Base-by-base conservation (phyloP, 2,888 invertebrate genomes). In the Dendrolimus pini region DNA sequence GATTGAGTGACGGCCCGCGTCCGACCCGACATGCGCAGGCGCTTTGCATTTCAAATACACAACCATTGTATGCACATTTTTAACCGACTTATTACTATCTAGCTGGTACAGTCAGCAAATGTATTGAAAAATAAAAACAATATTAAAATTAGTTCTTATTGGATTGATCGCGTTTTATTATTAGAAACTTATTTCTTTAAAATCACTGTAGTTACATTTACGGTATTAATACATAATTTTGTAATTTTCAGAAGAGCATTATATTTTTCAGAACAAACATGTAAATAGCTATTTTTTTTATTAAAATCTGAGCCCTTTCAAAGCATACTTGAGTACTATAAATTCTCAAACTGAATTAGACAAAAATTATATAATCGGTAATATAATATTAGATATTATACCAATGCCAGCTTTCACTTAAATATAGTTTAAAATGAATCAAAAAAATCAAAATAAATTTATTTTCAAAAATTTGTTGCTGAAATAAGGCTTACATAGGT, bases 61-160 rank as follows among this genome's bases (percentile, higher is more conserved):
- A 10, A 12, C 83, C 87, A 89, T 90, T 90, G 90, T 89, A 89
- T 89, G 89, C 89, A 89, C 89, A 89, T 89, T 89, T 89, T 88
- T 89, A 47, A 87, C 87, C 78, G 84, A 86, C 85, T 87, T 88
- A 88, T 85, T 88, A 86, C 88, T 84, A 73, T 81, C 82, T 77
- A 78, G 73, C 70, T 71, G 68, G 78, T 81, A 81, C 64, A 57
- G 82, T 76, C 68, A 41, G 79, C 77, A 80, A 56, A 60, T 55
- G 57, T 56, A n/a, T 64, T 62, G 61, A 57, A 30, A 14, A 18
- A 41, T 9, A 41, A 3, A 1, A 41, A 53, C 30, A 54, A 42
- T 55, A 7, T 42, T 47, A 6, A 0, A 30, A 30, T 30, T 30
- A 30, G 30, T 30, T 6, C 6, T 30, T 30, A 30, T 3, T 6